A percentile compares a stretch with the other conserved stretches of the same genome.
Evolutionary conservation across 2,888 invertebrate genomes (phyloP).

Genomic region (Pterobdella sp.): DNA sequence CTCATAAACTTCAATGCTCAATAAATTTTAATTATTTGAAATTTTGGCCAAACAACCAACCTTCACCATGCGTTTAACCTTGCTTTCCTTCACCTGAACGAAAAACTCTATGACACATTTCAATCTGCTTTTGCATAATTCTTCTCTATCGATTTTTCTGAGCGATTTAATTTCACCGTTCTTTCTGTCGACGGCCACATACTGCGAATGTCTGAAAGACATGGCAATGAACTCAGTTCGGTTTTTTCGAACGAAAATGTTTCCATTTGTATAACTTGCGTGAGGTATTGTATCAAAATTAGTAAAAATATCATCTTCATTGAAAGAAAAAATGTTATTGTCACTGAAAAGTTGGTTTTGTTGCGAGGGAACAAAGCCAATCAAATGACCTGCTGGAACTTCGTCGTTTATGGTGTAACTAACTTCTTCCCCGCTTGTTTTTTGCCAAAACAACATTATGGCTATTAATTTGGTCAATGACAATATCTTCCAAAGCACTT

Average conservation of each 20-base stretch:
- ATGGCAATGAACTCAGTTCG: neutral
- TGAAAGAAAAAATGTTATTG: neutral
- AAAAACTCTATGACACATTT: neutral
- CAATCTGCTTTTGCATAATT: neutral
- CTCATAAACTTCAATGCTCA: too few species aligned
- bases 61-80: neutral
- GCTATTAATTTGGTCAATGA: too few species aligned
- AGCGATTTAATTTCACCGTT: neutral
- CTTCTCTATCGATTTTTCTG: neutral
- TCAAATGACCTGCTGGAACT: neutral
- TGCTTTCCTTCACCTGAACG: neutral
- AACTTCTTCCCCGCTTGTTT: too few species aligned
- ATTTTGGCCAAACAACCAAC: neutral
- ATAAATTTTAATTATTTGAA: too few species aligned
- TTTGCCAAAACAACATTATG: too few species aligned
- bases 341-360: too few species aligned
- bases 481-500: too few species aligned
- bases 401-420: neutral
- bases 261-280: too few species aligned
- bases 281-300: too few species aligned
- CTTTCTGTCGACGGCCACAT: neutral
- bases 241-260: too few species aligned
- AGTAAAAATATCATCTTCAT: too few species aligned
- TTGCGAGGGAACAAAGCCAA: neutral
- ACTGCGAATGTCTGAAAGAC: neutral